phyloP scores from a whole-genome alignment of 2,113 vertebrate species.

The Sigmodon hispidus region DNA sequence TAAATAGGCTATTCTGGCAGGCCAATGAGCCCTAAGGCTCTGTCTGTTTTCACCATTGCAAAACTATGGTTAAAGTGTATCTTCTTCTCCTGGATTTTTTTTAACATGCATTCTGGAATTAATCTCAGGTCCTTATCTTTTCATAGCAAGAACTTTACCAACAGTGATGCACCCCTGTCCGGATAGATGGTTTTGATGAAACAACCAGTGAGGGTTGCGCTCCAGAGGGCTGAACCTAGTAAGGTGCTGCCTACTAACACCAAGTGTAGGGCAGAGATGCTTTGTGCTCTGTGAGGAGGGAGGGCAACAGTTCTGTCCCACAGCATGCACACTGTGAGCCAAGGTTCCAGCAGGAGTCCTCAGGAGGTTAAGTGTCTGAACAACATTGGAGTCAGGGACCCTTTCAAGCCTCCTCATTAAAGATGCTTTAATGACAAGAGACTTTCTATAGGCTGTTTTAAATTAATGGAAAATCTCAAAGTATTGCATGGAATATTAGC shows the following conservation, averaged over 20 bases:
- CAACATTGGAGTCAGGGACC: not conserved
- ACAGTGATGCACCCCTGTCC: not conserved
- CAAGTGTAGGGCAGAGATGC: not conserved
- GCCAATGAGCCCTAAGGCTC: not conserved
- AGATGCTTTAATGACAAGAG: slow-evolving; percentile 33
- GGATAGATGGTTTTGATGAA: not conserved
- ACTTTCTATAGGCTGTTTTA: slow-evolving; percentile 11
- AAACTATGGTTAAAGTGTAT: not conserved
- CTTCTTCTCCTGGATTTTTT: not conserved
- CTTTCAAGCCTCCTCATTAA: not conserved
- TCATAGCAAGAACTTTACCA: not conserved
- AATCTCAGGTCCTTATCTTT: not conserved
- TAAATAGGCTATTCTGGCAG: not conserved
- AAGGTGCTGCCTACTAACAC: not conserved
- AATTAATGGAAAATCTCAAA: slow-evolving; percentile 55
- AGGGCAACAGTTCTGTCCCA: not conserved
- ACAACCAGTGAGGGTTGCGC: not conserved
- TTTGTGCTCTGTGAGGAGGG: not conserved
- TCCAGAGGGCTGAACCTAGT: fast-evolving
- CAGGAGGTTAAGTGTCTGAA: not conserved
- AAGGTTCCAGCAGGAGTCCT: fast-evolving
- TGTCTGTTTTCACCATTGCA: not conserved
- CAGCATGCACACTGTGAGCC: fast-evolving
- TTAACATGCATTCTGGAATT: not conserved
- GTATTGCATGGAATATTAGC: slow-evolving; percentile 75